Evolutionary conservation across 2,113 vertebrate genomes (phyloP).

Genomic region (Phrynosoma blainvillii): DNA sequence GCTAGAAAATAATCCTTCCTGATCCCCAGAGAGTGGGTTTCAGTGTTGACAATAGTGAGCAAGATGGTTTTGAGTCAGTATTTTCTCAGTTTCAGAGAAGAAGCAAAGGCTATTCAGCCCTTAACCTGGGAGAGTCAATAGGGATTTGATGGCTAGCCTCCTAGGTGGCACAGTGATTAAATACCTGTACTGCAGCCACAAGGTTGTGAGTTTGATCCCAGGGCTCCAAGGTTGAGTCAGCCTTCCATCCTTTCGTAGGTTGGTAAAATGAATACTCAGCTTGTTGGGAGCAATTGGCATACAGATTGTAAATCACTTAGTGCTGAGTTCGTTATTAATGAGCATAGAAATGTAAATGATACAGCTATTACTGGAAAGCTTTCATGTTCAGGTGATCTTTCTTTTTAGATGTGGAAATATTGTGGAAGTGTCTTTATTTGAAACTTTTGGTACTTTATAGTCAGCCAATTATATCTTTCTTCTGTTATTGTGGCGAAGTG

Average conservation of each 20-base stretch:
- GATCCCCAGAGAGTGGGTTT: background rate
- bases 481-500: too few species aligned
- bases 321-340: too few species aligned
- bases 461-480: background rate
- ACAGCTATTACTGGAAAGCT: background rate
- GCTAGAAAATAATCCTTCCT: background rate
- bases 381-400: background rate
- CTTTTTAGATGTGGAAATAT: background rate
- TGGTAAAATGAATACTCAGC: too few species aligned
- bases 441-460: background rate
- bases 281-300: too few species aligned
- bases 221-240: too few species aligned
- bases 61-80: background rate
- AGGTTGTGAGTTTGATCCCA: too few species aligned
- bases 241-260: too few species aligned
- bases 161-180: background rate
- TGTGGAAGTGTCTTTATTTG: background rate
- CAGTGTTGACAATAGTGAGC: background rate
- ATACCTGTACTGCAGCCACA: too few species aligned
- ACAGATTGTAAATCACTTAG: too few species aligned
- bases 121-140: background rate
- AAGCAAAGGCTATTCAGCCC: background rate
- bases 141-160: too few species aligned
- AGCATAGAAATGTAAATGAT: too few species aligned
- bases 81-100: background rate